Conservation (phyloP, 1,140 invertebrate species). For the Dinothrombium tinctorium region DNA sequence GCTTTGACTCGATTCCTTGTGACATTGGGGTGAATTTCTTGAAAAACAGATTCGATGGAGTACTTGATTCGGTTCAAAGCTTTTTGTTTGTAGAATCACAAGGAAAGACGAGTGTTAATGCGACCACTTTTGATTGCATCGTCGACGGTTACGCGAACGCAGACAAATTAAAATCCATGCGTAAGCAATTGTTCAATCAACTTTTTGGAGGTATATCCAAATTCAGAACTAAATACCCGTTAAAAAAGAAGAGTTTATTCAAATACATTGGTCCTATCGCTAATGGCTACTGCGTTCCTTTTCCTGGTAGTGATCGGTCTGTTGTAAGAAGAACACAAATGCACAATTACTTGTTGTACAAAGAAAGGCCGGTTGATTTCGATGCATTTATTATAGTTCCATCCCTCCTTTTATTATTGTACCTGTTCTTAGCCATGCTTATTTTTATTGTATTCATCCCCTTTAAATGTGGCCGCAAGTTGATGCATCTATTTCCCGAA, state of each 20-base stretch:
- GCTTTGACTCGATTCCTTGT: constrained; percentile 60
- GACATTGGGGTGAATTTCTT: constrained; percentile 59
- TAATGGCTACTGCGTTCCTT: constrained; percentile 42
- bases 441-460: not conserved
- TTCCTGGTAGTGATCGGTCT: constrained; percentile 51
- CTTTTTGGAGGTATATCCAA: not conserved
- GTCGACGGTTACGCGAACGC: constrained; percentile 40
- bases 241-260: not conserved
- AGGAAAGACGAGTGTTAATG: not conserved
- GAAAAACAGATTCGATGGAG: constrained; percentile 34
- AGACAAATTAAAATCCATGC: constrained; percentile 27
- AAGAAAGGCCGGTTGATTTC: constrained; percentile 32
- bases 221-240: not conserved
- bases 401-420: not conserved
- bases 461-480: not conserved
- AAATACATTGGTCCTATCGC: constrained; percentile 21
- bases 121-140: constrained; percentile 53
- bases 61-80: constrained; percentile 9
- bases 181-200: constrained; percentile 4
- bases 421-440: not conserved
- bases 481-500: not conserved
- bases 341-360: constrained; percentile 37
- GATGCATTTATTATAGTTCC: constrained; percentile 19
- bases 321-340: constrained; percentile 49
- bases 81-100: constrained; percentile 11